Base-by-base conservation (phyloP, 2,113 vertebrate species). In the Cnemophilus loriae region DNA sequence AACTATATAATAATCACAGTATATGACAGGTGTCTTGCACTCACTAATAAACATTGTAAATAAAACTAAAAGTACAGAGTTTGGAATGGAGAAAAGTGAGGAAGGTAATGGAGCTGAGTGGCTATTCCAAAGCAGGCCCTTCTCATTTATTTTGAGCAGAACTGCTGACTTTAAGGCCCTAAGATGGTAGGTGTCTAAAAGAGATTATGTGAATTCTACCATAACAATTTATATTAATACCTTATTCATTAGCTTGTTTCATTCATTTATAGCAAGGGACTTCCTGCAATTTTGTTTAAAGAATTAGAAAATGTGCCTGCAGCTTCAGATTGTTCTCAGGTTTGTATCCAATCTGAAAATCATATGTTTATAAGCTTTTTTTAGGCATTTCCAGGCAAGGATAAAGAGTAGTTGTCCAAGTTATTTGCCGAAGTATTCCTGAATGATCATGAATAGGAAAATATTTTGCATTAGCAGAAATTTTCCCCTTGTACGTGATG, bases 351-450 rank as follows among this genome's bases (percentile, higher is more conserved):
- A 4, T 47, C 39, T 90, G 75, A 15, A 82, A 68, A 79, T 83
- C 21, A 21, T 30, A 17, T 39, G 5, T 68, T 90, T 75, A 17
- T 53, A 57, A 37, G 18, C 3, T 27, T 47, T 23, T 23, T 57
- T 81, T 21, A 64, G 47, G 17, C 23, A 11, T 27, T 68, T 92
- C 33, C 16, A 86, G 71, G 42, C 68, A 49, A 89, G 80, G 41
- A 41, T 76, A 49, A 91, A 59, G 63, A 79, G 9, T 44, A 75
- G 47, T 57, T 95, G 49, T 88, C 57, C 13, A 30, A 64, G 44
- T 60, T 86, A 86, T n/a, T 50, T 94, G 87, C 76, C 80, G 94
- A 49, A 80, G 61, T 81, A 96, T 95, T 96, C 93, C 80, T 86
- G 68, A 86, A 77, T 57, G 71, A 46, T 93, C 68, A 18, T 80